Percentiles rank a stretch among this genome's conserved stretches.
phyloP scores from a whole-genome alignment of 2,113 vertebrate genomes.

The Theristicus caerulescens region DNA sequence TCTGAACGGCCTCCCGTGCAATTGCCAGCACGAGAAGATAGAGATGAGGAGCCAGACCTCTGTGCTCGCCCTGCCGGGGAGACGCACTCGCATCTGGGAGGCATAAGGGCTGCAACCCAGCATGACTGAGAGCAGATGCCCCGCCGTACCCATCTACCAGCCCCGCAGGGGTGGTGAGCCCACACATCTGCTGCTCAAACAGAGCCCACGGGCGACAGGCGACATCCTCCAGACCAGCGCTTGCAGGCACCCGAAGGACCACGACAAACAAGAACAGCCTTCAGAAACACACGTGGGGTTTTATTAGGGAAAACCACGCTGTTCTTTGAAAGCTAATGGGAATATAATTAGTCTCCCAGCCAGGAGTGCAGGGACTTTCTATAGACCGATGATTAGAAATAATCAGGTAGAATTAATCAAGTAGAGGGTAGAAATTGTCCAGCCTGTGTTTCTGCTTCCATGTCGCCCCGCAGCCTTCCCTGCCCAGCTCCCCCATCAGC shows the following conservation, averaged over 20 bases:
- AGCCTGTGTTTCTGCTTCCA: rapidly evolving
- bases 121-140: not conserved
- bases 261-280: rapidly evolving
- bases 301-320: not conserved
- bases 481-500: not conserved
- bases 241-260: not conserved
- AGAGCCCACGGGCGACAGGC: rapidly evolving
- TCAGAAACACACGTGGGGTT: not conserved
- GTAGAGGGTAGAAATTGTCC: not conserved
- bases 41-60: not conserved
- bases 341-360: not conserved
- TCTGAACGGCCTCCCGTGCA: not conserved
- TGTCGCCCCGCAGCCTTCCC: rapidly evolving
- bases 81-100: rapidly evolving
- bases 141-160: not conserved
- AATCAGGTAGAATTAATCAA: not conserved
- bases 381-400: not conserved
- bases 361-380: not conserved
- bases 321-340: not conserved
- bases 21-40: not conserved
- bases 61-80: rapidly evolving
- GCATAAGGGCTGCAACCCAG: not conserved
- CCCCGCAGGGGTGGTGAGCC: not conserved
- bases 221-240: not conserved
- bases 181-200: not conserved